phyloP scores from a whole-genome alignment of 2,888 invertebrate genomes.

The Rhingia rostrata region DNA sequence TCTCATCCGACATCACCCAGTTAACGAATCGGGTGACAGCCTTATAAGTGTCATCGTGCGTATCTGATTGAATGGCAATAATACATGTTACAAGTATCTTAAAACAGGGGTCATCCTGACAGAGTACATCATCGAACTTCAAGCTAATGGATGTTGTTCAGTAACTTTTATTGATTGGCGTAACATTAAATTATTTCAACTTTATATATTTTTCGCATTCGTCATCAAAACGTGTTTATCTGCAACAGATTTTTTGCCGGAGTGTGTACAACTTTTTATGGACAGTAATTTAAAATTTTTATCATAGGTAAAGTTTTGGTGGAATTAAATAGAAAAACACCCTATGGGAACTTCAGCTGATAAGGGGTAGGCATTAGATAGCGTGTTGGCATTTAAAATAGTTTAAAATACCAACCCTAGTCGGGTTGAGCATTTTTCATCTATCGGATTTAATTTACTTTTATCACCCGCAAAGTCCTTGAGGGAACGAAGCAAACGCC shows the following conservation, averaged over 20 bases:
- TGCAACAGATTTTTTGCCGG: neutral
- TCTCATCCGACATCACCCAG: neutral
- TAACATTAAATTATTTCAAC: neutral
- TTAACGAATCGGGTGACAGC: constrained; percentile 12
- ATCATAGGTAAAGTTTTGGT: neutral
- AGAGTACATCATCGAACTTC: neutral
- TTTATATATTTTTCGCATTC: neutral
- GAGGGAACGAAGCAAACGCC: neutral
- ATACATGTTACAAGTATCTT: neutral
- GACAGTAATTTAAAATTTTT: neutral
- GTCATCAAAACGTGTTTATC: constrained; percentile 2
- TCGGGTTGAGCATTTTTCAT: neutral
- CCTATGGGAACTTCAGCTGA: neutral
- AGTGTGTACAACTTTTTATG: neutral
- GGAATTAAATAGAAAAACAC: neutral
- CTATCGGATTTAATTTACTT: neutral
- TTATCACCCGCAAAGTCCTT: neutral
- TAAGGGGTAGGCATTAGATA: neutral
- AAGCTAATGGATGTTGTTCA: constrained; percentile 13
- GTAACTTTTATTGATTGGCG: neutral
- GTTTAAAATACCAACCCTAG: neutral
- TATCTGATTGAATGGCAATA: constrained; percentile 14
- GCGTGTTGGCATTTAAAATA: neutral
- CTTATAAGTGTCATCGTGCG: constrained; percentile 6
- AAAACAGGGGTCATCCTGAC: neutral